Conservation (phyloP, 2,888 invertebrate species). For the Tanytarsus gracilentus region DNA sequence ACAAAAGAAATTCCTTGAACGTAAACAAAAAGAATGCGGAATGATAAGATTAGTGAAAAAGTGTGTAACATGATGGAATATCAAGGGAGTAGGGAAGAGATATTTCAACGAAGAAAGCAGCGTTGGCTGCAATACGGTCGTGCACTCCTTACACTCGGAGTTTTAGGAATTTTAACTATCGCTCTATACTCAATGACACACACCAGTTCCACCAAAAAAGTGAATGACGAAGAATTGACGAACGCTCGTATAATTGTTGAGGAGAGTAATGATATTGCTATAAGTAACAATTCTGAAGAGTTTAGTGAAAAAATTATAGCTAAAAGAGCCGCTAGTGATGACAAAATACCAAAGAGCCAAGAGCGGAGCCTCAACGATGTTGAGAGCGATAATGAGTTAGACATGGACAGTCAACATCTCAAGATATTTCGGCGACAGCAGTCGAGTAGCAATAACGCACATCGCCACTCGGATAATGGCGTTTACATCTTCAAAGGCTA, state of each 20-base stretch:
- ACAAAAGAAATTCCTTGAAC: neutral
- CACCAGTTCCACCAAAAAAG: neutral
- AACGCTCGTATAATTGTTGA: too few species aligned
- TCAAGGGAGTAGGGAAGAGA: constrained; percentile 17
- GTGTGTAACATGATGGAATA: constrained; percentile 18
- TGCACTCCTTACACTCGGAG: constrained; percentile 24
- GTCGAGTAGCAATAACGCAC: neutral
- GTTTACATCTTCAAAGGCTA: constrained; percentile 23
- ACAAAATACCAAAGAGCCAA: too few species aligned
- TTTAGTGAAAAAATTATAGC: too few species aligned
- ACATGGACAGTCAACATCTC: neutral
- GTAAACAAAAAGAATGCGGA: neutral
- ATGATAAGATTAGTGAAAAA: neutral
- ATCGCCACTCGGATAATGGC: constrained; percentile 8
- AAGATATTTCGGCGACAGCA: constrained; percentile 12
- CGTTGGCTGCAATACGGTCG: constrained; percentile 29
- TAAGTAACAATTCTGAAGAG: too few species aligned
- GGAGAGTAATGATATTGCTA: constrained; percentile 10
- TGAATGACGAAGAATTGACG: too few species aligned
- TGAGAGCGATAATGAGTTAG: neutral
- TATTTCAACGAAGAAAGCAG: constrained; percentile 25
- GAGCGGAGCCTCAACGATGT: constrained; percentile 3
- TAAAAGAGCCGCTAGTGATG: too few species aligned
- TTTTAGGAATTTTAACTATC: constrained; percentile 29
- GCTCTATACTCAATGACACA: constrained; percentile 3